A percentile compares a stretch with the other conserved stretches of the same genome.
Conservation (phyloP, 2,888 invertebrate genomes). For the Autographa gamma region DNA sequence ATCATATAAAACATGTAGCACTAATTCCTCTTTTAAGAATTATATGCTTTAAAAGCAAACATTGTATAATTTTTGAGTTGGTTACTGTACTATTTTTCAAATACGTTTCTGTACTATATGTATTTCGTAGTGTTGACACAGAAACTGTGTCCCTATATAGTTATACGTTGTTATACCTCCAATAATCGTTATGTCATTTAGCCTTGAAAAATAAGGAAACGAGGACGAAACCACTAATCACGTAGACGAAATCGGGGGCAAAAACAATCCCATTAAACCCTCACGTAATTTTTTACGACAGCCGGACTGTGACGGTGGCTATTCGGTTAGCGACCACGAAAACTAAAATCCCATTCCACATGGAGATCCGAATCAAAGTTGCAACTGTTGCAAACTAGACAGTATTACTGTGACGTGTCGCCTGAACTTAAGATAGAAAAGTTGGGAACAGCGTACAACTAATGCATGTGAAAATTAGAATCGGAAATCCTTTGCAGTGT, state of each 20-base stretch:
- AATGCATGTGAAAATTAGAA: conserved; percentile 25
- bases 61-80: too few species aligned
- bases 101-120: too few species aligned
- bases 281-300: neutral
- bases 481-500: conserved; percentile 12
- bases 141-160: neutral
- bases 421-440: neutral
- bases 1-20: too few species aligned
- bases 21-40: too few species aligned
- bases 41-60: too few species aligned
- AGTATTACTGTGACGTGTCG: neutral
- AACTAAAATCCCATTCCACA: conserved; percentile 8
- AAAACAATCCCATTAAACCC: neutral
- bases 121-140: too few species aligned
- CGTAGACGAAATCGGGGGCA: neutral
- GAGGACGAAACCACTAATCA: conserved; percentile 4
- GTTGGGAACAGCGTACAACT: conserved; percentile 7
- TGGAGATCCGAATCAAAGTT: neutral
- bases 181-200: neutral
- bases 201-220: conserved; percentile 4
- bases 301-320: neutral
- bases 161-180: neutral
- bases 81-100: too few species aligned
- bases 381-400: conserved; percentile 8
- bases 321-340: neutral